Evolutionary conservation across 2,888 invertebrate species (phyloP).

Genomic region (Agriotes lineatus): DNA sequence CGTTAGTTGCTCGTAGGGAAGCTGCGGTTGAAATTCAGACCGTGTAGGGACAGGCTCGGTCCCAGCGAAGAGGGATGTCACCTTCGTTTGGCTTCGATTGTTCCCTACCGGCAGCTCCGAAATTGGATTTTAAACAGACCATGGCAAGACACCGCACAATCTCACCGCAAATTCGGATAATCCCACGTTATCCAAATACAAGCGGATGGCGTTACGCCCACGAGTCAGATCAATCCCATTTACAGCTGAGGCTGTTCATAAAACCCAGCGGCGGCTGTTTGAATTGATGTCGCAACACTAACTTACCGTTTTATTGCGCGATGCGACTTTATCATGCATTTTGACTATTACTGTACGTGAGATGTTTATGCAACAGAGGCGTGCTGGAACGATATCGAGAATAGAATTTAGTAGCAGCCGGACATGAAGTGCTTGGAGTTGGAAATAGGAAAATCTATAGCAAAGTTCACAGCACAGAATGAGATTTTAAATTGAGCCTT

Average conservation of each 20-base stretch:
- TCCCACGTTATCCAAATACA: conserved; percentile 31
- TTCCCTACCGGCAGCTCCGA: conserved; percentile 57
- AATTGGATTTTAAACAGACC: conserved; percentile 63
- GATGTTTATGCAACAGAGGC: too few relatives aligned
- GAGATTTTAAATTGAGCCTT: too few relatives aligned
- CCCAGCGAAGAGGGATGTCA: conserved; percentile 56
- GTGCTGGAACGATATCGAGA: too few relatives aligned
- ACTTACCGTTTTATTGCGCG: too few relatives aligned
- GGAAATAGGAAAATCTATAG: too few relatives aligned
- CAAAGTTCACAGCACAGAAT: too few relatives aligned
- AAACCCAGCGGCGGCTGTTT: not conserved
- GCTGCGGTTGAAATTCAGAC: conserved; percentile 50
- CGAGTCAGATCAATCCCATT: conserved; percentile 19
- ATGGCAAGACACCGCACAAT: conserved; percentile 50
- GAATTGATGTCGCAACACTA: too few relatives aligned
- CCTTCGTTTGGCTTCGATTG: conserved; percentile 64
- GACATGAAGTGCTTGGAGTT: too few relatives aligned
- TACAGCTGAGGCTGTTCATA: conserved; percentile 18
- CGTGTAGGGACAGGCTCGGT: conserved; percentile 47
- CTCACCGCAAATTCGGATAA: conserved; percentile 48
- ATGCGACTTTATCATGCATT: too few relatives aligned
- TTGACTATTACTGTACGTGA: too few relatives aligned
- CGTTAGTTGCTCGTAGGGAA: conserved; percentile 45
- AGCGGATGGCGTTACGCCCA: conserved; percentile 18
- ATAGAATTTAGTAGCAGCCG: too few relatives aligned